phyloP scores from a whole-genome alignment of 2,797 vertebrate genomes.

The Lepilemur septentrionalis region DNA sequence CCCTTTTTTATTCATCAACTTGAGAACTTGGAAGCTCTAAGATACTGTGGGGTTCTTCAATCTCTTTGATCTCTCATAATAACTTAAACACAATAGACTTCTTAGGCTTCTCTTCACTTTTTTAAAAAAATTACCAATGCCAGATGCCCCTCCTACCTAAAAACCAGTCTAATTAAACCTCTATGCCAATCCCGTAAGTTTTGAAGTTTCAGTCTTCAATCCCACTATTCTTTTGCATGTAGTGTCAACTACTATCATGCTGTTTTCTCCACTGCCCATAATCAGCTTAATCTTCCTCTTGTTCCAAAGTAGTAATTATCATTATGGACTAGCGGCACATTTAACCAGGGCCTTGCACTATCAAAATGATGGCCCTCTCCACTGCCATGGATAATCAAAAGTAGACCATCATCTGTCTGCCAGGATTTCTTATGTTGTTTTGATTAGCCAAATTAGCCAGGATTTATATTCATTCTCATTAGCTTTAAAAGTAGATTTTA shows the following conservation, averaged over 20 bases:
- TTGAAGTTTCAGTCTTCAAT: constrained; percentile 41
- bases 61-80: constrained; percentile 45
- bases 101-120: neutral
- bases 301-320: constrained; percentile 32
- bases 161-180: constrained; percentile 54
- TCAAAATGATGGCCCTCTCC: neutral
- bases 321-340: neutral
- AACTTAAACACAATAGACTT: constrained; percentile 40
- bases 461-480: neutral
- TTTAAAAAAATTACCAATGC: neutral
- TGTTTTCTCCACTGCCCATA: neutral
- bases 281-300: neutral
- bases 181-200: neutral
- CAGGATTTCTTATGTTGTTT: neutral
- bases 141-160: constrained; percentile 37
- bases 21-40: neutral
- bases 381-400: neutral
- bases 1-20: neutral
- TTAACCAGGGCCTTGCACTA: neutral
- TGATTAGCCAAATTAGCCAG: neutral
- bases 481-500: constrained; percentile 16
- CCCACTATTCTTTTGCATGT: constrained; percentile 12
- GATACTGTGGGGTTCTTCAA: neutral
- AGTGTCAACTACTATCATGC: neutral
- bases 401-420: neutral